Evolutionary conservation across 1,140 invertebrate species (phyloP).

Genomic region (Pomacea maculata): DNA sequence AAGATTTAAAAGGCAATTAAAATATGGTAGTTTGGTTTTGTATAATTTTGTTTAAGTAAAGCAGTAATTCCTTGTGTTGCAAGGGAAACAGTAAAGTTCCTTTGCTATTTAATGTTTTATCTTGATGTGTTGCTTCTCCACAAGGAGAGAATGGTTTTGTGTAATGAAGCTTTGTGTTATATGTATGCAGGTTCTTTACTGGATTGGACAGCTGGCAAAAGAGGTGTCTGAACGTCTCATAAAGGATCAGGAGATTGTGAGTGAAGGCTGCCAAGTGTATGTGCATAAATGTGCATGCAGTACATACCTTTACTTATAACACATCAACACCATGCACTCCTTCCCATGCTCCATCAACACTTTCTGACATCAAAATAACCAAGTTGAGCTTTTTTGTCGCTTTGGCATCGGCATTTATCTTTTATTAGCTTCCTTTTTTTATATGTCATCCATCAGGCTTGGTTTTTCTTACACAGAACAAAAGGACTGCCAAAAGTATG

Average conservation of each 20-base stretch:
- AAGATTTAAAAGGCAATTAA: not conserved
- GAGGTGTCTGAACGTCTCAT: constrained; percentile 88
- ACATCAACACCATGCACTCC: not conserved
- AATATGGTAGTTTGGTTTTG: not conserved
- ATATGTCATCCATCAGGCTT: not conserved
- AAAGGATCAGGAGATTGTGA: constrained; percentile 71
- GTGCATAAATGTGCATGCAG: not conserved
- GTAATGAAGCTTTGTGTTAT: not conserved
- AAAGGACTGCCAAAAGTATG: constrained; percentile 59
- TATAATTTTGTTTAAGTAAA: not conserved
- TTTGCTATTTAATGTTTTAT: too few relatives aligned
- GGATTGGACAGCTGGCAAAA: constrained; percentile 80
- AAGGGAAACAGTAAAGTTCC: too few relatives aligned
- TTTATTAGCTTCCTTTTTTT: too few relatives aligned
- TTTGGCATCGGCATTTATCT: too few relatives aligned
- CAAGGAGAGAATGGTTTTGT: too few relatives aligned
- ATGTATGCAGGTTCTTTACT: constrained; percentile 71
- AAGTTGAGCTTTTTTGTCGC: too few relatives aligned
- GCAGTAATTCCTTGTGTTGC: too few relatives aligned
- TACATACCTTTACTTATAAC: too few relatives aligned
- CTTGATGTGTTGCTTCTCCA: too few relatives aligned
- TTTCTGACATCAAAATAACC: too few relatives aligned
- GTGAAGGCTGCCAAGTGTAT: not conserved
- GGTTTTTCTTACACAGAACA: constrained; percentile 55
- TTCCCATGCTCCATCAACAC: not conserved